These are phyloP conservation scores for Athene cunicularia DNA, from an alignment of 2,113 vertebrate species.

Conservation along the genomic window DNA sequence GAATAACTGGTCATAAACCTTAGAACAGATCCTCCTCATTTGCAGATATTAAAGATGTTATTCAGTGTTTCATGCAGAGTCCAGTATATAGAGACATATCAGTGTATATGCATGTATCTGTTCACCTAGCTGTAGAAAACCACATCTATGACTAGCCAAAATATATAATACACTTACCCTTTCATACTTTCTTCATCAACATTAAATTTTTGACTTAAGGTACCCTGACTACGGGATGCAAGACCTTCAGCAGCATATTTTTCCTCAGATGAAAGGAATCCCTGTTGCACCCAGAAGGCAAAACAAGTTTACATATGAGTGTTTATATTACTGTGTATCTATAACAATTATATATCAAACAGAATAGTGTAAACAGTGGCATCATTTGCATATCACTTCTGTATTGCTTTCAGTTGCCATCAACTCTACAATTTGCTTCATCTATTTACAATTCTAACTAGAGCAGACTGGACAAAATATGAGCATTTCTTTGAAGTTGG, in stretches of 20 bases:
- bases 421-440: not conserved
- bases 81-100: not conserved
- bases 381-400: not conserved
- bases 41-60: not conserved
- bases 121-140: not conserved
- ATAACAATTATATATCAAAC: not conserved
- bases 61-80: not conserved
- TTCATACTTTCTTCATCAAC: not conserved
- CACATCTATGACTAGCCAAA: not conserved
- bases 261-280: conserved; percentile 63
- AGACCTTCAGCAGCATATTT: conserved; percentile 73
- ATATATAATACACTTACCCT: not conserved
- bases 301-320: not conserved
- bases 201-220: not conserved
- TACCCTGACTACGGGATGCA: not conserved
- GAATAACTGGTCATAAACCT: not conserved
- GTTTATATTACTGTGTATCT: not conserved
- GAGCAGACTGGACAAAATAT: not conserved
- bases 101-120: not conserved
- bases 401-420: not conserved
- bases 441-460: not conserved
- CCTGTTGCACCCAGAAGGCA: conserved; percentile 53
- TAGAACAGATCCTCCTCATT: not conserved
- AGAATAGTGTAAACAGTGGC: not conserved
- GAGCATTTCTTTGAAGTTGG: not conserved